Evolutionary conservation across 2,888 invertebrate genomes (phyloP), one percentile per base, ranked within the genome.

Genomic region (Macaria notata): DNA sequence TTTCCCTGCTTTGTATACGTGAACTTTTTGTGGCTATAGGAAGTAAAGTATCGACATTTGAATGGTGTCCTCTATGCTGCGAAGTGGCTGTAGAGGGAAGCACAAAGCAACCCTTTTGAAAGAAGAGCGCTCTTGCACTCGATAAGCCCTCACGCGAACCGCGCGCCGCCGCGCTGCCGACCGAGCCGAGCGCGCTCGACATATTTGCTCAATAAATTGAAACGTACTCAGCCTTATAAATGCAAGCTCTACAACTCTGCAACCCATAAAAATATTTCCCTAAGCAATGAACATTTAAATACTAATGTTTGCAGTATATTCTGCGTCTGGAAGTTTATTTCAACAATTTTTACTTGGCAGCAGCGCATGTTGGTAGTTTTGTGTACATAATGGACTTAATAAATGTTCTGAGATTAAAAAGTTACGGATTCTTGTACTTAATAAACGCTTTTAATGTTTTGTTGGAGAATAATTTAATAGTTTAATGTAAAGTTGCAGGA

Each of bases 31-130:
- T n/a, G n/a, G n/a, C n/a, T n/a, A n/a, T n/a, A n/a, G n/a, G n/a
- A n/a, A 45, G 33, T 4, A 29, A 51, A 39, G 29, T 33, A 49
- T 53, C 30, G 43, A 30, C 44, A 29, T 50, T 48, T 50, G 54
- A 59, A 58, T 72, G 68, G 56, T 72, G 73, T 79, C 78, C 75
- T 79, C 69, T 58, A 69, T 63, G 68, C 64, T 69, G 66, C 66
- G 67, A 82, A 88, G 86, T 83, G 81, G 78, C 79, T 78, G 76
- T 80, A 80, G 82, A 76, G 77, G 75, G 63, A 72, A 73, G 75
- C 75, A 86, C 87, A 89, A 90, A 88, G 88, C 79, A 79, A 76
- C 83, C 80, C 83, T 84, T 78, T 81, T 76, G 73, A 78, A 69
- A 80, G 79, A 79, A 80, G 84, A 81, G 86, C 72, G 75, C 85